Percentiles rank a stretch among this genome's conserved stretches.
Conservation (phyloP, 2,888 invertebrate genomes). For the Drosophila paramelanica region DNA sequence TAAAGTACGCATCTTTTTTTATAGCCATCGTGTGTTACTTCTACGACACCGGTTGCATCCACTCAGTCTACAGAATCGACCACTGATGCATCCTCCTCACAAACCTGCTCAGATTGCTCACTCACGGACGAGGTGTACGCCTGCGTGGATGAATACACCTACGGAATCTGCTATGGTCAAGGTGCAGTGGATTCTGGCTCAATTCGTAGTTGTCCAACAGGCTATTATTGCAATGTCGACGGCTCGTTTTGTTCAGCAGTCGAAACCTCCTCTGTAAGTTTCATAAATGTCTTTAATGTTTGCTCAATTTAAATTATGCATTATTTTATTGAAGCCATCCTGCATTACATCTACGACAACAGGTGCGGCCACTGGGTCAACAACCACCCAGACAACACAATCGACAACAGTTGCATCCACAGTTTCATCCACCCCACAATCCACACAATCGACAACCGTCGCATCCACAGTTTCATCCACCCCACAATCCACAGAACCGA, state of each 20-base stretch:
- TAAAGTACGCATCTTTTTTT: neutral
- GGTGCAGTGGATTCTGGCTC: constrained; percentile 1
- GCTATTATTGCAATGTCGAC: constrained; percentile 45
- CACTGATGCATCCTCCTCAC: neutral
- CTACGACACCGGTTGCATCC: constrained; percentile 1
- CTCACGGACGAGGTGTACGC: constrained; percentile 46
- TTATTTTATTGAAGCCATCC: constrained; percentile 35
- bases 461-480: neutral
- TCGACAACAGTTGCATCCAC: constrained; percentile 4
- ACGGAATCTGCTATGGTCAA: constrained; percentile 50
- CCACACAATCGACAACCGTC: neutral
- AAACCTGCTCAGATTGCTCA: constrained; percentile 49
- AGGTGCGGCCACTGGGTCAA: neutral
- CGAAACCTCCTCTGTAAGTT: constrained; percentile 40
- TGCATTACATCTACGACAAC: constrained; percentile 20
- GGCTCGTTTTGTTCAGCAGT: constrained; percentile 37
- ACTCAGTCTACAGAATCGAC: constrained; percentile 3
- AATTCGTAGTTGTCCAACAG: constrained; percentile 35
- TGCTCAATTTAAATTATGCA: neutral
- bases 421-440: neutral
- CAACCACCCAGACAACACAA: neutral
- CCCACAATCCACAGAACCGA: neutral
- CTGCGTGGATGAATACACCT: constrained; percentile 53
- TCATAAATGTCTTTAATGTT: neutral
- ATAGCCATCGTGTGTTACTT: constrained; percentile 40